Evolutionary conservation across 1,140 invertebrate genomes (phyloP).

Genomic region (Berghia stephanieae): DNA sequence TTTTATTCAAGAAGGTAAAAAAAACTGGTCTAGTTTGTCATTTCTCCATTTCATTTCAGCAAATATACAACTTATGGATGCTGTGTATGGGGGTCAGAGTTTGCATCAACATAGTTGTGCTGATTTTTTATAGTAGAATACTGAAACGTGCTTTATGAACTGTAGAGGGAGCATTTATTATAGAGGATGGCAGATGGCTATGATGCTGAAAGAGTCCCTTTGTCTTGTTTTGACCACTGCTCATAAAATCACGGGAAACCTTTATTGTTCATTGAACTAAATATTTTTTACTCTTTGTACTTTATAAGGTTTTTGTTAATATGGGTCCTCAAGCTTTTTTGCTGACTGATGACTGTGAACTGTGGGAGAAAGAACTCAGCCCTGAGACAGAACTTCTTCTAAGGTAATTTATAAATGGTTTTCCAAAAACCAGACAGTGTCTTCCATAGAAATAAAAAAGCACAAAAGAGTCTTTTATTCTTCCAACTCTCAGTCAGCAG

Average conservation of each 20-base stretch:
- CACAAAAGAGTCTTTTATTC: not conserved
- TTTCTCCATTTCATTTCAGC: no score
- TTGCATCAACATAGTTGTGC: not conserved
- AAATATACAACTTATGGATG: no score
- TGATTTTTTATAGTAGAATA: not conserved
- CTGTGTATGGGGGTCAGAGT: no score
- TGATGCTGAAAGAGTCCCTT: no score
- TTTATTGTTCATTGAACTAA: no score
- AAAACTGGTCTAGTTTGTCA: no score
- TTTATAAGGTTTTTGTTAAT: conserved; percentile 54
- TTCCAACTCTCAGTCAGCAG: no score
- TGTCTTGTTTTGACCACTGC: no score
- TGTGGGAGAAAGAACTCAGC: conserved; percentile 68
- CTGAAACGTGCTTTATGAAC: not conserved
- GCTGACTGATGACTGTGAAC: conserved; percentile 67
- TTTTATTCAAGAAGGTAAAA: no score
- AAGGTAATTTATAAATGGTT: conserved; percentile 37
- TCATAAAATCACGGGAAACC: no score
- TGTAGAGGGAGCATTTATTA: conserved; percentile 37
- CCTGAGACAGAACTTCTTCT: conserved; percentile 59
- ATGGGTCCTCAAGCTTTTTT: conserved; percentile 66
- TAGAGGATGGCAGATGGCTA: conserved; percentile 41
- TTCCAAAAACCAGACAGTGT: not conserved
- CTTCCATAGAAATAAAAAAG: not conserved
- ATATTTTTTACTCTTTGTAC: no score